A percentile compares a stretch with the other conserved stretches of the same genome.
Conservation (phyloP, 2,797 vertebrate genomes). For the Diceros bicornis region DNA sequence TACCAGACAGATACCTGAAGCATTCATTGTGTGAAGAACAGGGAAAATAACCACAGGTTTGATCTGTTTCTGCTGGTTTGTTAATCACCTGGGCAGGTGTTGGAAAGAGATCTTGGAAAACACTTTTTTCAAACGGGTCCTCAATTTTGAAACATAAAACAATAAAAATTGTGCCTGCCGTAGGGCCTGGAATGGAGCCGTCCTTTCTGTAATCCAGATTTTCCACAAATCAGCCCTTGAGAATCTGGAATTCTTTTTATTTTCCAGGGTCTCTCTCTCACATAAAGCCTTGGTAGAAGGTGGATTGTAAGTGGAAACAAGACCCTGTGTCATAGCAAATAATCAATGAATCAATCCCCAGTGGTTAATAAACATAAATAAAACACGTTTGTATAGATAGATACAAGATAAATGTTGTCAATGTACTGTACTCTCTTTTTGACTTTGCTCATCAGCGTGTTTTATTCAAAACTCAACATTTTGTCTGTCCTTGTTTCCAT, state of each 20-base stretch:
- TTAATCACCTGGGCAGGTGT: constrained; percentile 87
- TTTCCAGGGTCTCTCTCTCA: constrained; percentile 29
- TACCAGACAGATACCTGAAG: constrained; percentile 87
- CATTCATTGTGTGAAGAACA: constrained; percentile 84
- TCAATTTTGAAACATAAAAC: constrained; percentile 79
- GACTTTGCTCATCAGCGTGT: neutral
- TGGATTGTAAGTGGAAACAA: neutral
- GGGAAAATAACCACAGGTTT: constrained; percentile 79
- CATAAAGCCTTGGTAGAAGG: neutral
- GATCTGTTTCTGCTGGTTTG: constrained; percentile 83
- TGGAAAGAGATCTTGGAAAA: constrained; percentile 85
- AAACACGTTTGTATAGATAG: neutral
- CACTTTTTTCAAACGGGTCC: constrained; percentile 85
- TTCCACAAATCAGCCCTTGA: constrained; percentile 78
- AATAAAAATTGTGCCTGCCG: constrained; percentile 75
- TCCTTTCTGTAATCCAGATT: constrained; percentile 71
- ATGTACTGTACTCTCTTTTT: constrained; percentile 1
- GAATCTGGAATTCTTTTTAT: neutral
- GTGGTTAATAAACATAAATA: neutral
- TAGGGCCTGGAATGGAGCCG: neutral
- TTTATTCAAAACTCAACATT: neutral
- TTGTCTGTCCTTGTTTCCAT: constrained; percentile 7
- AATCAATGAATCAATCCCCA: neutral
- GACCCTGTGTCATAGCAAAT: neutral
- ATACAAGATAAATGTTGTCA: neutral